A percentile compares a stretch with the other conserved stretches of the same genome.
phyloP scores from a whole-genome alignment of 2,888 invertebrate species.

The Brachyptera putata region DNA sequence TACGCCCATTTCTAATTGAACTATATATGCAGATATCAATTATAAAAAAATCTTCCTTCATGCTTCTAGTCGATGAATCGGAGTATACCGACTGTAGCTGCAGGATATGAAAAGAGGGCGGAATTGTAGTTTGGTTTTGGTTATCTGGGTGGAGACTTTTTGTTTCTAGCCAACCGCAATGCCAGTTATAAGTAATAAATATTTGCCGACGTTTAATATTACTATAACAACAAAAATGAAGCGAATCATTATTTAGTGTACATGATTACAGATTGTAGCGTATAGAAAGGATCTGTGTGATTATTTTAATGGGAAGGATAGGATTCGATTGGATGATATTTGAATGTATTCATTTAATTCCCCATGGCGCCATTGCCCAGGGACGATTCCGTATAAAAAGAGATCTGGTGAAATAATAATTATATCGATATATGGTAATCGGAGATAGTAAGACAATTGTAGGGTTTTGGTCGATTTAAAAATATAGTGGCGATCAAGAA shows the following conservation, averaged over 20 bases:
- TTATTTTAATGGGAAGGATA: constrained; percentile 17
- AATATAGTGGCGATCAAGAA: not conserved
- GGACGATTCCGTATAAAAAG: not conserved
- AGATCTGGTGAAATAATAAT: not conserved
- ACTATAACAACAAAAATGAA: constrained; percentile 1
- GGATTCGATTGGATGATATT: constrained; percentile 16
- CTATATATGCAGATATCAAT: too few relatives aligned
- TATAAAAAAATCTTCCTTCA: constrained; percentile 10
- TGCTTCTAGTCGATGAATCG: constrained; percentile 10
- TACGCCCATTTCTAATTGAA: constrained; percentile 18
- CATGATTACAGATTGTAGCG: constrained; percentile 4
- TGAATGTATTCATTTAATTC: constrained; percentile 13
- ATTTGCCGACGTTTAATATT: constrained; percentile 15
- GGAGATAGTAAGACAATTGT: not conserved
- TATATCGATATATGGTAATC: constrained; percentile 21
- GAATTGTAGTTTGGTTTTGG: not conserved
- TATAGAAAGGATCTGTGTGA: constrained; percentile 5
- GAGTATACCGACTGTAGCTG: not conserved
- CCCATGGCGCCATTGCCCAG: constrained; percentile 8
- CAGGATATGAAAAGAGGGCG: constrained; percentile 13
- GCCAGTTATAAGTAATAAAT: not conserved
- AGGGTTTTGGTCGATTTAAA: constrained; percentile 12
- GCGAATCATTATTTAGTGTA: constrained; percentile 12
- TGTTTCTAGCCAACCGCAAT: constrained; percentile 12
- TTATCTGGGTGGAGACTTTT: constrained; percentile 14